phyloP scores from a whole-genome alignment of 2,113 vertebrate genomes.

The Pycnonotus jocosus region DNA sequence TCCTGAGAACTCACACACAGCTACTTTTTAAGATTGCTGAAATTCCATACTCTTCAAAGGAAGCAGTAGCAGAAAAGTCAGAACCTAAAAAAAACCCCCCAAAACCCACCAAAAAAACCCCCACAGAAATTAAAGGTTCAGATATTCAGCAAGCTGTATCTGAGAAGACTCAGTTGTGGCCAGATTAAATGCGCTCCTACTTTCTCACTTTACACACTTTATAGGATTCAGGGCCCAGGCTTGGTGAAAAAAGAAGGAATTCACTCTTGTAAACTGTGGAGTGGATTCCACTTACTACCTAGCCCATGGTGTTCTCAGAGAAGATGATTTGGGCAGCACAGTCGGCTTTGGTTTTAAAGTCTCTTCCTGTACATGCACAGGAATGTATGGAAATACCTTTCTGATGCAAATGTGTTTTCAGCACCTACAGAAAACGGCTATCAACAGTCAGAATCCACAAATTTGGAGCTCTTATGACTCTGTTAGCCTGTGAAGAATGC shows the following conservation, averaged over 20 bases:
- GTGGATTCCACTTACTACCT: background rate
- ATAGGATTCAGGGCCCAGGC: background rate
- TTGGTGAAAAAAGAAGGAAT: background rate
- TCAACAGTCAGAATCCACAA: background rate
- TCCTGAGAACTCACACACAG: background rate
- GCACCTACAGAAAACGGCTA: background rate
- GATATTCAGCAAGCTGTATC: background rate
- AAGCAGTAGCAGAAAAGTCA: background rate
- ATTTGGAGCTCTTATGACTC: background rate
- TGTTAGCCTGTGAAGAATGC: background rate
- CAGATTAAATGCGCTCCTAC: background rate
- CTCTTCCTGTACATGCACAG: background rate
- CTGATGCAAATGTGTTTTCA: accelerated
- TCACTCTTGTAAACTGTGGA: accelerated
- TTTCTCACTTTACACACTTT: background rate
- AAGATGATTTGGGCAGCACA: background rate
- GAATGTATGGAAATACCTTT: background rate
- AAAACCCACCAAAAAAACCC: too few relatives aligned
- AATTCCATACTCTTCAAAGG: background rate
- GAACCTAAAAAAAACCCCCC: background rate
- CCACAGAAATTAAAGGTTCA: background rate
- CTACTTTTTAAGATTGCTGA: background rate
- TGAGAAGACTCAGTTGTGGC: background rate
- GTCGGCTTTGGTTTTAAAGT: background rate
- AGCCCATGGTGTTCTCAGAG: background rate